Conservation (phyloP, 2,113 vertebrate genomes). For the Psittacus erithacus region DNA sequence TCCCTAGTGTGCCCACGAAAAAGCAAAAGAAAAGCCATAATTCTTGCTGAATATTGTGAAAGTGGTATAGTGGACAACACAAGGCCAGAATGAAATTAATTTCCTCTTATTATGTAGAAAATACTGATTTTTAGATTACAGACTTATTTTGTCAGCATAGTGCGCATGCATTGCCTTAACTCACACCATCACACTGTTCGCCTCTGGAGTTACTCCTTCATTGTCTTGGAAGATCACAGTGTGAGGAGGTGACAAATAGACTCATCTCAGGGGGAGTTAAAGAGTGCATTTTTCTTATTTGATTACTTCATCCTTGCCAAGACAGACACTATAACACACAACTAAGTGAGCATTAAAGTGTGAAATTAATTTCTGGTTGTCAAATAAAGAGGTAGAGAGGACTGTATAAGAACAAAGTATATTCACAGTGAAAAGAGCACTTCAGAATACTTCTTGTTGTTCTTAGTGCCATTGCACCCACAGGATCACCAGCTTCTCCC, state of each 20-base stretch:
- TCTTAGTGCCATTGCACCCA: neutral
- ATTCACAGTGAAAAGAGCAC: neutral
- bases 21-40: neutral
- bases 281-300: neutral
- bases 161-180: neutral
- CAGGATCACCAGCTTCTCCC: neutral
- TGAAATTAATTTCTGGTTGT: constrained; percentile 61
- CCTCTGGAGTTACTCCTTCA: neutral
- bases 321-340: neutral
- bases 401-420: neutral
- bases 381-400: neutral
- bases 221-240: neutral
- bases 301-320: neutral
- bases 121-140: neutral
- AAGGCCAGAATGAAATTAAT: neutral
- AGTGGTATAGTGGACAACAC: no score
- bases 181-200: neutral
- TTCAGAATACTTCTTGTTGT: neutral
- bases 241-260: neutral
- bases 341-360: constrained; percentile 50
- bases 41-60: neutral
- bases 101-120: neutral
- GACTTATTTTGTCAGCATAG: neutral
- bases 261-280: neutral
- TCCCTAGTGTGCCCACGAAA: neutral